Percentiles rank a stretch among this genome's conserved stretches.
phyloP scores from a whole-genome alignment of 2,113 vertebrate species.

The Spilogale gracilis region DNA sequence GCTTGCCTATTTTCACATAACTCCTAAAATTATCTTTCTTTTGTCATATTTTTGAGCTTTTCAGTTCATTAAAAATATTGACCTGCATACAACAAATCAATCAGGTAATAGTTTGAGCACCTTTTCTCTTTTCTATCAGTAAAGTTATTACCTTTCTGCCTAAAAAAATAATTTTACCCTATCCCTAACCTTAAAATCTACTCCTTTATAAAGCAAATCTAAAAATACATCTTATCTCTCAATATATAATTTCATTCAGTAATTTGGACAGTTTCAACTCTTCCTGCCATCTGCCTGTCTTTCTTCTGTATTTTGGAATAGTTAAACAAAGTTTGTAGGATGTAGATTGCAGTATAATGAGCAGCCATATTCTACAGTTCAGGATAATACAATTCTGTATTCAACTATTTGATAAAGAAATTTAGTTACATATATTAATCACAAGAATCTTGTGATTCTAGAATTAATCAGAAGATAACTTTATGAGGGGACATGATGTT shows the following conservation, averaged over 20 bases:
- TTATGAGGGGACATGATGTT: neutral
- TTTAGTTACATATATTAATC: neutral
- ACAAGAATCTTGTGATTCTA: neutral
- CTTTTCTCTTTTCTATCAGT: neutral
- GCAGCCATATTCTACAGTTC: neutral
- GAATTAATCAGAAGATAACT: neutral
- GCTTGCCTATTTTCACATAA: neutral
- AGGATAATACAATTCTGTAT: neutral
- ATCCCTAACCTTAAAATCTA: conserved; percentile 2
- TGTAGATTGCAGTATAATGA: neutral
- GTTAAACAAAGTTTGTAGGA: neutral
- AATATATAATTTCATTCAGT: neutral
- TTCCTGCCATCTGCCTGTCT: neutral
- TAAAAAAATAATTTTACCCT: conserved; percentile 30
- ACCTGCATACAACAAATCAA: neutral
- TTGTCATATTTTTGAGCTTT: neutral
- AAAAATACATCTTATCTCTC: neutral
- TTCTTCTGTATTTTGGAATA: neutral
- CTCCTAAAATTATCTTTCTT: neutral
- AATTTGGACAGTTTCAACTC: neutral
- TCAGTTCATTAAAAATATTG: neutral
- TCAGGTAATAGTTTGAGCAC: neutral
- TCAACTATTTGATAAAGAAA: conserved; percentile 33
- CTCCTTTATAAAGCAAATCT: conserved; percentile 8
- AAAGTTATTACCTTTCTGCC: neutral